Percentiles rank a stretch among this genome's conserved stretches.
phyloP scores from a whole-genome alignment of 2,113 vertebrate species.

The Chaetops frenatus region DNA sequence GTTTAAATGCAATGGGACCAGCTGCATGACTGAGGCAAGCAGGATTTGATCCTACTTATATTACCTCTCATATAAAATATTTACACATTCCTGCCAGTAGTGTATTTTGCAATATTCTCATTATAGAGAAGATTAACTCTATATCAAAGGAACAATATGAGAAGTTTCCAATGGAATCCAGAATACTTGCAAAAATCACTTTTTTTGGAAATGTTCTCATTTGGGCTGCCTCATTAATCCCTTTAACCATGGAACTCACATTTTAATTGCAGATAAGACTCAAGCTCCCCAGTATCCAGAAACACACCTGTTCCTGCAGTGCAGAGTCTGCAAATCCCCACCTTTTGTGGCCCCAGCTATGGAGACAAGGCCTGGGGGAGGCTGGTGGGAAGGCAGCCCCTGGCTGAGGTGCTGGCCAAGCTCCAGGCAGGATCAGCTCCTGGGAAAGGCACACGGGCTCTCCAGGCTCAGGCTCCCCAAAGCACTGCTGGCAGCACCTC shows the following conservation, averaged over 20 bases:
- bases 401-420: fast-evolving
- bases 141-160: neutral
- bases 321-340: neutral
- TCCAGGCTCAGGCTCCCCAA: neutral
- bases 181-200: neutral
- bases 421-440: neutral
- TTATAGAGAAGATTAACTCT: neutral
- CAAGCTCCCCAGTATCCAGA: neutral
- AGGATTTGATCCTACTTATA: neutral
- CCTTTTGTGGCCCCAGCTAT: neutral
- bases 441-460: fast-evolving
- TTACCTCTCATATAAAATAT: neutral
- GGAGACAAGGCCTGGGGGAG: neutral
- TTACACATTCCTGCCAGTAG: neutral
- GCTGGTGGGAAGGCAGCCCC: fast-evolving
- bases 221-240: neutral
- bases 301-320: neutral
- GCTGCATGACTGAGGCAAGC: neutral
- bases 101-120: neutral
- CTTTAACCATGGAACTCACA: neutral
- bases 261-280: neutral
- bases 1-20: neutral
- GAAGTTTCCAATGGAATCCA: neutral
- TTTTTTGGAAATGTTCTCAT: neutral
- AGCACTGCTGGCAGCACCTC: too few relatives aligned